Conservation (phyloP, 2,888 invertebrate species). For the Meiosimyza platycephala region DNA sequence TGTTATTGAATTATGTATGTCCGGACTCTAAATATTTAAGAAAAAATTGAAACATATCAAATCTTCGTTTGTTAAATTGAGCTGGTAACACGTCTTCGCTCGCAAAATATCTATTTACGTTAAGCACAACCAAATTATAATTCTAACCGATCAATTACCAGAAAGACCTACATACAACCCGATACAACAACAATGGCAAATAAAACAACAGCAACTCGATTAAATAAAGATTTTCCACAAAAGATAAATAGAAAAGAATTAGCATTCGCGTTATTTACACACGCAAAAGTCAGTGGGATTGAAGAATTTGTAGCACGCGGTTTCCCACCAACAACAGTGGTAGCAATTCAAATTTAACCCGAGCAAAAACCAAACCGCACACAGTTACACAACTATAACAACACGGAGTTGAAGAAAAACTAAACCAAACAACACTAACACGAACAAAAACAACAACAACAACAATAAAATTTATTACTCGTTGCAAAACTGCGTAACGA, state of each 20-base stretch:
- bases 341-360: conserved; percentile 10
- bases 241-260: conserved; percentile 10
- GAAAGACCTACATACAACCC: neutral
- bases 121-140: neutral
- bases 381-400: neutral
- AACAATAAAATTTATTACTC: conserved; percentile 19
- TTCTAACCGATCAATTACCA: conserved; percentile 4
- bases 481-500: conserved; percentile 24
- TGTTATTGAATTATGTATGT: too few relatives aligned
- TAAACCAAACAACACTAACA: neutral
- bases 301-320: neutral
- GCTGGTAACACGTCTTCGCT: neutral
- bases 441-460: neutral
- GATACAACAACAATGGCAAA: neutral
- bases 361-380: neutral
- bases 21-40: too few relatives aligned
- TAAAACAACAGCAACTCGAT: neutral
- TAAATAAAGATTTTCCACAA: neutral
- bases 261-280: conserved; percentile 9
- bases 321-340: neutral
- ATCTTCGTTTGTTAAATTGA: neutral
- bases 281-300: neutral
- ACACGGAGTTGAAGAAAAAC: neutral
- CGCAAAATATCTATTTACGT: neutral
- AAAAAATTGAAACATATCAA: too few relatives aligned